Evolutionary conservation across 1,140 invertebrate species (phyloP).

Genomic region (Tenebrio molitor): DNA sequence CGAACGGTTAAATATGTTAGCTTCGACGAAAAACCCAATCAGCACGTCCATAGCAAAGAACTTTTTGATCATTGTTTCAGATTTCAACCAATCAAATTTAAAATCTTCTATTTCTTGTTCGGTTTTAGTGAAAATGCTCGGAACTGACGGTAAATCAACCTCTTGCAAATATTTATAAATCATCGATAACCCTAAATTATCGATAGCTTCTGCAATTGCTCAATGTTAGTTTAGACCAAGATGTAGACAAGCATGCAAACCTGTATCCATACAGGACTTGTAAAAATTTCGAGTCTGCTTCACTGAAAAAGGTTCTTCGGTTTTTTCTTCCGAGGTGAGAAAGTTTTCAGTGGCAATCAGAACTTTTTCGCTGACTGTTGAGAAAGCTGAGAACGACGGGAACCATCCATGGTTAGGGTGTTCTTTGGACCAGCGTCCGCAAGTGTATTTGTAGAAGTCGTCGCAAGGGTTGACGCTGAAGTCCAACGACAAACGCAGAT

Average conservation of each 20-base stretch:
- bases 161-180: slow-evolving; percentile 71
- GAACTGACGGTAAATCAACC: slow-evolving; percentile 72
- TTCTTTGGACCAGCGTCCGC: slow-evolving; percentile 78
- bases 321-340: slow-evolving; percentile 62
- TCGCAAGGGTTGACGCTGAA: slow-evolving; percentile 73
- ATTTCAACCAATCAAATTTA: slow-evolving; percentile 74
- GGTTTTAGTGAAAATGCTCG: slow-evolving; percentile 71
- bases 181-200: slow-evolving; percentile 73
- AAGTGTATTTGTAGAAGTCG: slow-evolving; percentile 77
- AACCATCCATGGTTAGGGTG: slow-evolving; percentile 83
- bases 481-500: slow-evolving; percentile 74
- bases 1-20: slow-evolving; percentile 76
- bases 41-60: slow-evolving; percentile 76
- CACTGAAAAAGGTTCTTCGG: slow-evolving; percentile 52
- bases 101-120: slow-evolving; percentile 64
- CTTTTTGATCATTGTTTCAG: slow-evolving; percentile 74
- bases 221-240: slow-evolving; percentile 13
- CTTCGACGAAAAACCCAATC: slow-evolving; percentile 77
- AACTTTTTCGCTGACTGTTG: slow-evolving; percentile 67
- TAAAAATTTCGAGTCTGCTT: slow-evolving; percentile 54
- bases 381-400: slow-evolving; percentile 69
- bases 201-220: slow-evolving; percentile 69
- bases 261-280: slow-evolving; percentile 59
- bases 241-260: no score
- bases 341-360: slow-evolving; percentile 71